Conservation (phyloP, 2,113 vertebrate genomes). For the Lepus europaeus region DNA sequence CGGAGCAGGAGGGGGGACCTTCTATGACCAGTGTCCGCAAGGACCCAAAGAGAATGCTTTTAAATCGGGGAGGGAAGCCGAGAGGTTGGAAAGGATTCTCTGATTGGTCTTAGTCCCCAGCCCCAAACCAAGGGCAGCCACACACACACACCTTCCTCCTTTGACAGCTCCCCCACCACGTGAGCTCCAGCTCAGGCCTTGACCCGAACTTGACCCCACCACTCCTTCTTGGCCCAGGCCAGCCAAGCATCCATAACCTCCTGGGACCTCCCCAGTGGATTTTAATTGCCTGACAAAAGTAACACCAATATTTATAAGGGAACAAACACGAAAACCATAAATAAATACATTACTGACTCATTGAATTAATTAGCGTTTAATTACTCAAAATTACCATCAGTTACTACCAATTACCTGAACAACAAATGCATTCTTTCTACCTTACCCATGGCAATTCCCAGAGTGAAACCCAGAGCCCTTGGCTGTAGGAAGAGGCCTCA, state of each 20-base stretch:
- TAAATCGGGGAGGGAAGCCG: not conserved
- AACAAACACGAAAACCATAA: conserved; percentile 82
- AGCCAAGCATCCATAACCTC: not conserved
- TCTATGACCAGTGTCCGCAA: not conserved
- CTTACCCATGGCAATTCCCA: conserved; percentile 46
- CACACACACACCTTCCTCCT: not conserved
- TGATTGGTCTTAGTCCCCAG: not conserved
- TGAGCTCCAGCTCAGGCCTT: not conserved
- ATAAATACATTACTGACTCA: conserved; percentile 84
- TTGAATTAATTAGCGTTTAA: conserved; percentile 85
- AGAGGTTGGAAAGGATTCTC: not conserved
- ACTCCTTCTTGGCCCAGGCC: not conserved
- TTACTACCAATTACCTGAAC: conserved; percentile 82
- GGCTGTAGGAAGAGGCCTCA: not conserved
- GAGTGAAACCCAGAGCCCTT: not conserved
- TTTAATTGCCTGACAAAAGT: conserved; percentile 82
- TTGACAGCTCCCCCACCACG: fast-evolving
- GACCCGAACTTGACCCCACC: not conserved
- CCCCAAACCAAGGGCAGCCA: not conserved
- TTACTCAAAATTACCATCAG: conserved; percentile 83
- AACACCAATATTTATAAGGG: conserved; percentile 84
- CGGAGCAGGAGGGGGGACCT: not conserved
- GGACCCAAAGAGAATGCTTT: not conserved
- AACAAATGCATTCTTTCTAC: conserved; percentile 76
- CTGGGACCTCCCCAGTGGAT: conserved; percentile 54